Evolutionary conservation across 2,797 vertebrate species (phyloP).

Genomic region (Philypnodon macrostomus): DNA sequence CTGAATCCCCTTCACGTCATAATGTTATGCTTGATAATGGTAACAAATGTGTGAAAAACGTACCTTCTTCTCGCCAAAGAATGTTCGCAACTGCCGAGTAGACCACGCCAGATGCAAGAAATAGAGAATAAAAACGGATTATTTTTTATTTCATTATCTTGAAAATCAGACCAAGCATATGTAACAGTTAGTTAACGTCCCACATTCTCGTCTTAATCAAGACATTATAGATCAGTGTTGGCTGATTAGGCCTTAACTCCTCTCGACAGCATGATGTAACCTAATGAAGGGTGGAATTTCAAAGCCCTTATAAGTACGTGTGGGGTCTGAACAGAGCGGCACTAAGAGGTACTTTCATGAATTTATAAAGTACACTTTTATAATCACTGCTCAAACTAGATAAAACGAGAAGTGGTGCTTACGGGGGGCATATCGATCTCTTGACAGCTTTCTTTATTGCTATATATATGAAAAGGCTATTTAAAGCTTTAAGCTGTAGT

Average conservation of each 20-base stretch:
- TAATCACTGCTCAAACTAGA: background rate
- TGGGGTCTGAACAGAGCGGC: constrained; percentile 3
- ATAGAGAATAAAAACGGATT: constrained; percentile 23
- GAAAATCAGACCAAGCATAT: constrained; percentile 23
- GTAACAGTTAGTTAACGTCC: constrained; percentile 29
- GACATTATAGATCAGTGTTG: constrained; percentile 16
- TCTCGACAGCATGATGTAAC: constrained; percentile 34
- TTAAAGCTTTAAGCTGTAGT: no score
- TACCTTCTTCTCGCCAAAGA: constrained; percentile 77
- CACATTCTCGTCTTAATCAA: constrained; percentile 32
- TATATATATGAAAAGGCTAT: no score
- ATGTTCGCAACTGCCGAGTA: constrained; percentile 71
- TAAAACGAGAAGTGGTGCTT: background rate
- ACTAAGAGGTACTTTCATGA: background rate
- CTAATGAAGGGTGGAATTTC: constrained; percentile 18
- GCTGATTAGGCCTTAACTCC: constrained; percentile 15
- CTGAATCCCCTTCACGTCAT: no score
- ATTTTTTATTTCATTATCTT: constrained; percentile 8
- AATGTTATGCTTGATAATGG: no score
- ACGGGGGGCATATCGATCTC: background rate
- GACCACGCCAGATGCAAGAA: constrained; percentile 6
- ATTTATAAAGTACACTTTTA: no score
- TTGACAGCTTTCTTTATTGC: no score
- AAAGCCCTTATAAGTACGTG: constrained; percentile 16
- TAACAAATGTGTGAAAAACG: constrained; percentile 24